Evolutionary conservation across 2,888 invertebrate genomes (phyloP).

Genomic region (Xanthorhoe designata): DNA sequence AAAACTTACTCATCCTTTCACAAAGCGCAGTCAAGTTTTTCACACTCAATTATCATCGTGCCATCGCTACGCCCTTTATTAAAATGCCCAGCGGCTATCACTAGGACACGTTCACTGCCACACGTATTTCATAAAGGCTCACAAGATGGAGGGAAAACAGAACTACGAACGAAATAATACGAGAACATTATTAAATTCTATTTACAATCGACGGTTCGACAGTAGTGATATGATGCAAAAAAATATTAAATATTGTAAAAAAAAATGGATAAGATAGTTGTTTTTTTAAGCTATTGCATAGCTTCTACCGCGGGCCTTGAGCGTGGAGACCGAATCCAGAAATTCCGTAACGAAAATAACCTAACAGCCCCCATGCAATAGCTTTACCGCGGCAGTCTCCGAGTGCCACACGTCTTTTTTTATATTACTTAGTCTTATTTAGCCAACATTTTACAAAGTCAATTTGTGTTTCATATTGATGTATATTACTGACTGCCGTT

Average conservation of each 20-base stretch:
- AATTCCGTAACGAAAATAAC: too few relatives aligned
- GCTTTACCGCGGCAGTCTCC: too few relatives aligned
- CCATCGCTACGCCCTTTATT: slow-evolving; percentile 8
- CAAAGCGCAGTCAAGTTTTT: not conserved
- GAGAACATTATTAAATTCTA: slow-evolving; percentile 53
- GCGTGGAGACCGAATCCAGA: too few relatives aligned
- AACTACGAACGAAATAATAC: slow-evolving; percentile 42
- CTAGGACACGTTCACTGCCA: slow-evolving; percentile 11
- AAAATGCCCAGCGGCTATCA: slow-evolving; percentile 17
- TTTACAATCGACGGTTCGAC: slow-evolving; percentile 51
- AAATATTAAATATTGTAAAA: not conserved
- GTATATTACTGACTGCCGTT: too few relatives aligned
- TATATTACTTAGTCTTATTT: too few relatives aligned
- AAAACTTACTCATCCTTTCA: not conserved
- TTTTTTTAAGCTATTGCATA: too few relatives aligned
- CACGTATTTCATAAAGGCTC: slow-evolving; percentile 37
- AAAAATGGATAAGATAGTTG: too few relatives aligned
- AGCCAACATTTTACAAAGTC: too few relatives aligned
- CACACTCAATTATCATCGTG: not conserved
- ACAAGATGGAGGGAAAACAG: slow-evolving; percentile 38
- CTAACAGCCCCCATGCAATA: too few relatives aligned
- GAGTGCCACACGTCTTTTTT: too few relatives aligned
- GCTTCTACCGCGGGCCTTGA: too few relatives aligned
- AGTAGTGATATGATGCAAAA: slow-evolving; percentile 5
- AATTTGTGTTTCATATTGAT: too few relatives aligned